Base-by-base conservation (phyloP, 2,113 vertebrate species). In the Saccopteryx bilineata region DNA sequence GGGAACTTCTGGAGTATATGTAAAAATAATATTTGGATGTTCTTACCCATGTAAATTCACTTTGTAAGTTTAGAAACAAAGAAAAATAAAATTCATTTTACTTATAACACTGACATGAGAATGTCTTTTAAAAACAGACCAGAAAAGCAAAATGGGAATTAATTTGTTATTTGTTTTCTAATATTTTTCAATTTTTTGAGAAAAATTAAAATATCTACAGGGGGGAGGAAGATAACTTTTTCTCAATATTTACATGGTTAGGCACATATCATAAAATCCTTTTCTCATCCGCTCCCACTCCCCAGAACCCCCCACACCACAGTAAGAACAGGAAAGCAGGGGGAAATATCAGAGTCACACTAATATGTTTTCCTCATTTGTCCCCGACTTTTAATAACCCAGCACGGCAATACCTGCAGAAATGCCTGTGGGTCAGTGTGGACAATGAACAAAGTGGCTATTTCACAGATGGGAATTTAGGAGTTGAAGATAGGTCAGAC, bases 161-260 rank as follows among this genome's bases (percentile, higher is more conserved):
- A 23, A 90, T 65, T 9, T 60, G 6, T 82, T 75, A 17, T 74
- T 76, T 96, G 31, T 91, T 94, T 89, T 66, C n/a, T 81, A 50
- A 6, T 83, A 71, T 52, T 74, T 90, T 90, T 83, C 2, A 58
- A 52, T n/a, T 91, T 92, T 39, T 78, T 61, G 24, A 84, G 65
- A 61, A 96, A 95, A 90, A 33, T 89, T 31, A 91, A 94, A 86
- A 92, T 46, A 46, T 52, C 18, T 50, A 83, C n/a, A 48, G 28
- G 14, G 13, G 15, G 6, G 0, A 66, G 14, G 33, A 3, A 10
- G 7, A 54, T 71, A 79, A 48, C 4, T 23, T 75, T 58, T 60
- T 50, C 56, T 54, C 13, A 11, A 1, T 78, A 13, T 63, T 81
- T 50, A 93, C 9, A 66, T 54, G 80, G 23, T 33, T 65, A 52